Evolutionary conservation across 2,888 invertebrate species (phyloP).

Genomic region (Lagria hirta): DNA sequence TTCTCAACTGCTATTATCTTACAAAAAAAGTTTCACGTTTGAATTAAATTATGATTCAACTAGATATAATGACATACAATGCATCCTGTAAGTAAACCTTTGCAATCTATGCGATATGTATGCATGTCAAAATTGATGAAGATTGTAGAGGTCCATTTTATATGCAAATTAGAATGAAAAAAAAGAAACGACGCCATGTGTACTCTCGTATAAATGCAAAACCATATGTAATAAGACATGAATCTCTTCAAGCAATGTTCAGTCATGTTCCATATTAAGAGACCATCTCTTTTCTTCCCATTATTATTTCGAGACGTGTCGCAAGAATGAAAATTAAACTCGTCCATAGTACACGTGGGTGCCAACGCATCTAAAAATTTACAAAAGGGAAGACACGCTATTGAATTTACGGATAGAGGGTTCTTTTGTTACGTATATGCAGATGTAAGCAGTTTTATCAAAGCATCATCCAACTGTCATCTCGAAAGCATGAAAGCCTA

Average conservation of each 20-base stretch:
- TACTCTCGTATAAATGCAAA: slow-evolving; percentile 30
- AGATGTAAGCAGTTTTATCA: slow-evolving; percentile 22
- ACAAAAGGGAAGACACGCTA: slow-evolving; percentile 21
- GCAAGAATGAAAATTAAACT: slow-evolving; percentile 21
- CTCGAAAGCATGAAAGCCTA: slow-evolving; percentile 7
- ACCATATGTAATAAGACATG: slow-evolving; percentile 33
- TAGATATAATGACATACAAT: too few species aligned
- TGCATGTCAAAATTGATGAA: too few species aligned
- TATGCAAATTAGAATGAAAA: too few species aligned
- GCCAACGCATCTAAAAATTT: slow-evolving; percentile 17
- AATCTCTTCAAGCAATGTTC: slow-evolving; percentile 27
- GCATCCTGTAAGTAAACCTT: too few species aligned
- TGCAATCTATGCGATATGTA: too few species aligned
- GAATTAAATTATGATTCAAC: too few species aligned
- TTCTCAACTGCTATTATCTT: too few species aligned
- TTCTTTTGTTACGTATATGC: slow-evolving; percentile 20
- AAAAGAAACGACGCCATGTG: too few species aligned
- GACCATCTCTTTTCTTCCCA: slow-evolving; percentile 6
- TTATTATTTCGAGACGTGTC: slow-evolving; percentile 13
- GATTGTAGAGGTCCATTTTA: too few species aligned
- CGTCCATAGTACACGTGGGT: slow-evolving; percentile 17
- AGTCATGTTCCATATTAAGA: slow-evolving; percentile 19
- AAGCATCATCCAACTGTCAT: slow-evolving; percentile 16
- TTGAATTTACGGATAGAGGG: slow-evolving; percentile 15
- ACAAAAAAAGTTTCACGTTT: too few species aligned